Conservation (phyloP, 1,140 invertebrate genomes). For the Diorhabda carinulata region DNA sequence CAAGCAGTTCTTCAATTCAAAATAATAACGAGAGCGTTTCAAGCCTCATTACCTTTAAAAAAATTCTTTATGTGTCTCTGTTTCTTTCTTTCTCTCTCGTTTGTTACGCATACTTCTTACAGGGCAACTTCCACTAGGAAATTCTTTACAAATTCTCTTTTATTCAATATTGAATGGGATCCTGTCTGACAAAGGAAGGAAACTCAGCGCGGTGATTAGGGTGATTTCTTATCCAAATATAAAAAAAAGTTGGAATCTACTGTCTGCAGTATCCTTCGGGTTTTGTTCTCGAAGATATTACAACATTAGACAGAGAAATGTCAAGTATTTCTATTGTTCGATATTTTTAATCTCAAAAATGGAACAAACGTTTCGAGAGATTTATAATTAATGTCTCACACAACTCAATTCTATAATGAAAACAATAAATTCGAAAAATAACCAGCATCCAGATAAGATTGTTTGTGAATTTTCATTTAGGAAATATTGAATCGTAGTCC, state of each 20-base stretch:
- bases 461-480: no score
- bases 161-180: constrained; percentile 29
- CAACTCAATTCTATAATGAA: no score
- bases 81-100: constrained; percentile 3
- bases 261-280: constrained; percentile 11
- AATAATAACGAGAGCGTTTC: constrained; percentile 28
- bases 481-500: no score
- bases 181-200: constrained; percentile 23
- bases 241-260: constrained; percentile 17
- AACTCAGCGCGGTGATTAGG: constrained; percentile 25
- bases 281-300: constrained; percentile 15
- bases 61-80: constrained; percentile 25
- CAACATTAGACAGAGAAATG: constrained; percentile 8
- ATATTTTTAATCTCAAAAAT: constrained; percentile 1
- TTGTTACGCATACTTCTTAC: constrained; percentile 30
- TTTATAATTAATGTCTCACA: neutral
- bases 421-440: no score
- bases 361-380: neutral
- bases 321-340: constrained; percentile 2
- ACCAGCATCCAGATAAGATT: no score
- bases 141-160: constrained; percentile 29
- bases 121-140: constrained; percentile 25
- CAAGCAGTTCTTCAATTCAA: constrained; percentile 14
- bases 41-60: constrained; percentile 30
- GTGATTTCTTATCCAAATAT: constrained; percentile 27